Base-by-base conservation (phyloP, 2,888 invertebrate genomes). In the Latrodectus hesperus region DNA sequence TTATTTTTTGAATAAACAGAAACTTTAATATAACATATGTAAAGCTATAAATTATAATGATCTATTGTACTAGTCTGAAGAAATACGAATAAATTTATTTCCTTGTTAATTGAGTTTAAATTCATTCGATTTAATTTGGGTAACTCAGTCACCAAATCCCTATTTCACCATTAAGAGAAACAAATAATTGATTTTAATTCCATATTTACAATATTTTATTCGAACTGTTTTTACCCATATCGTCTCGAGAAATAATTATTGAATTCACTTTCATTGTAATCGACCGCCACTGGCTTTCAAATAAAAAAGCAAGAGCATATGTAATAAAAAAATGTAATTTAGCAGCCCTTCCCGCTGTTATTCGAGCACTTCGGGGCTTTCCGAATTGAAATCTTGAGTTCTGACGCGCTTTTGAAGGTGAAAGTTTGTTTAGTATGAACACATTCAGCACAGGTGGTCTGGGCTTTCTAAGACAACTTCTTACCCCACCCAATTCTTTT, bases 401-500 rank as follows among this genome's bases (percentile, higher is more conserved):
- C 70, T 70, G 81, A 70, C 22, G 55, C 12, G 51, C 64, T 53
- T 52, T 76, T 78, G 68, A 84, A 84, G 84, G 84, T 60, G 72
- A 60, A 79, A 65, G 49, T 67, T 83, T 68, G 75, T 70, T 72
- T 49, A 80, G 51, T 22, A 71, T 51, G 72, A 73, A 67, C 38
- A 38, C 14, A 38, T 38, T 67, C 52, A 53, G 38, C 67, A 53
- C 73, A 81, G 81, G 81, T 81, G 81, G 81, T 81, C 81, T 80
- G 49, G 60, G 71, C 64, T 67, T 67, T 38, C 4, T 26, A 26
- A 67, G 73, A 65, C 64, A 52, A 14, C 53, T 74, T 26, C 65
- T 65, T 70, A 81, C 84, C 74, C 84, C 78, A 78, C 84, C 84
- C 84, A 82, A 71, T n/a, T 68, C 17, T 68, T 71, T 78, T 73